These are phyloP conservation scores for Argopecten irradians DNA, from an alignment of 1,140 invertebrate species.

Conservation along the genomic window DNA sequence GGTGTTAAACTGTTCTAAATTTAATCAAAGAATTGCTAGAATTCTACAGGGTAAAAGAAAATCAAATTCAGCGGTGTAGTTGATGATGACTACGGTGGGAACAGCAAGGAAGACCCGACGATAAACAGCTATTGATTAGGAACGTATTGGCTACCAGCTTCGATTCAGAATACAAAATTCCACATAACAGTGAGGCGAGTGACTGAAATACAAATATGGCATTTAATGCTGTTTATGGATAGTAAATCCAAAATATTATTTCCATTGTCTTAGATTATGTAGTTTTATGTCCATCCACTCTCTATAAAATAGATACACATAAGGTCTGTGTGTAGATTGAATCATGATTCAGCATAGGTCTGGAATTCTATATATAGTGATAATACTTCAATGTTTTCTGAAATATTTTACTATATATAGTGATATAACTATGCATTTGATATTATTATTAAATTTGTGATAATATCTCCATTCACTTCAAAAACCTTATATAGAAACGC, in stretches of 20 bases:
- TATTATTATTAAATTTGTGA: not conserved
- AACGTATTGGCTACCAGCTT: not conserved
- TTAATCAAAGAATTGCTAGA: too few species aligned
- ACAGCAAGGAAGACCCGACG: too few species aligned
- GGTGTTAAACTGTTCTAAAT: too few species aligned
- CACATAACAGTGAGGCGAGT: not conserved
- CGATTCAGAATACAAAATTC: not conserved
- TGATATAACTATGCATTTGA: not conserved
- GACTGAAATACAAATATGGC: not conserved
- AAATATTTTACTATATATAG: slow-evolving; percentile 1
- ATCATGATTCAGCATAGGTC: not conserved
- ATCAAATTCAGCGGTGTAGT: too few species aligned
- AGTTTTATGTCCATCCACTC: not conserved
- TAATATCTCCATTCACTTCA: not conserved
- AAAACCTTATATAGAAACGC: not conserved
- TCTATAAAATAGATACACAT: not conserved
- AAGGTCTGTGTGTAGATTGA: not conserved
- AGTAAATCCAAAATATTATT: not conserved
- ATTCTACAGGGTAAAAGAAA: too few species aligned
- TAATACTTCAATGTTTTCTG: too few species aligned
- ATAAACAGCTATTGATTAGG: slow-evolving; percentile 8
- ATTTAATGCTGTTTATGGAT: not conserved
- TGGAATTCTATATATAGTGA: not conserved
- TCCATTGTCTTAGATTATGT: not conserved
- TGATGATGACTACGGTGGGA: too few species aligned